Base-by-base conservation (phyloP, 1,140 invertebrate species). In the Meloidogyne hapla region DNA sequence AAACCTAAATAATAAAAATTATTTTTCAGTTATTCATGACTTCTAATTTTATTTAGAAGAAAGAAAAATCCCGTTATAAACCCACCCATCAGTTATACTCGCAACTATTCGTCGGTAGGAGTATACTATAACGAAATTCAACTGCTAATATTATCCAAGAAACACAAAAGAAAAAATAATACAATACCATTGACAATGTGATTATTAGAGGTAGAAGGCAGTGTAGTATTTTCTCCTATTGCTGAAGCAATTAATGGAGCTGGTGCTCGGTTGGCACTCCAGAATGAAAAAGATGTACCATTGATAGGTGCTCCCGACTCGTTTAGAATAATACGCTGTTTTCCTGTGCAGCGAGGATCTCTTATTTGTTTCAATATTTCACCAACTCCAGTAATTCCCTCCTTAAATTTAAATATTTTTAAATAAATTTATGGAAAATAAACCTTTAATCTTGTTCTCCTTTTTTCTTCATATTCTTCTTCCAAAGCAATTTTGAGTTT, bases 271-370 rank as follows among this genome's bases (percentile, higher is more conserved):
- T 40, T 40, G 3, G 42, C 45, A 10, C 56, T 56, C 71, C 71
- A 73, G 26, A 73, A 73, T 13, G 71, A 48, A 28, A 68, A 61
- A 2, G 48, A 56, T 56, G 69, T 40, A 28, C 79, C 79, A 38
- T 80, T 81, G 25, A 80, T 82, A 15, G 81, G 62, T 21, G 77
- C 63, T 25, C 80, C 80, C 42, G 40, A 25, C n/a, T 66, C 62
- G 25, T 80, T 70, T 40, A 81, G 69, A 26, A 63, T 77, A 63
- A 83, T 77, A n/a, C 80, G 72, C 56, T 69, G 61, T 56, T 78
- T 79, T 21, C 42, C 66, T 18, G 18, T 68, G 23, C 5, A 64
- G 33, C 10, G 40, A 48, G 48, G 69, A 40, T 33, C 62, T 38
- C 23, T 21, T 74, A 28, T 74, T 23, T 1, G 38, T 26, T 18